Evolutionary conservation across 1,140 invertebrate species (phyloP).

Genomic region (Palaemon carinicauda): DNA sequence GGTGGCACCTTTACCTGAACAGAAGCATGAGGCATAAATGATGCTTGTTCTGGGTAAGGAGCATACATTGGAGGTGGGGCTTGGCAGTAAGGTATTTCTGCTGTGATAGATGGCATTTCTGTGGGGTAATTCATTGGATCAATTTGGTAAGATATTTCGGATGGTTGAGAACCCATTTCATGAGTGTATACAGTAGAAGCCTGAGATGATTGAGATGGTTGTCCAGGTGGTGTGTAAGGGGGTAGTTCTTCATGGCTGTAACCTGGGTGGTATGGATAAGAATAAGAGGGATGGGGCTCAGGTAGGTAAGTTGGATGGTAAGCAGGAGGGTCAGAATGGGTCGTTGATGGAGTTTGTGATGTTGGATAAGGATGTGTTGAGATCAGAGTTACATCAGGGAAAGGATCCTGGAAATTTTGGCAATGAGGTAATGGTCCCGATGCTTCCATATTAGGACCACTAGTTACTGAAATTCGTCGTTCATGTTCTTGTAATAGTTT

Average conservation of each 20-base stretch:
- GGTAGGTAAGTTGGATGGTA: conserved; percentile 54
- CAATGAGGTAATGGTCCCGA: background rate
- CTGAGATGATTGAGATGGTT: conserved; percentile 57
- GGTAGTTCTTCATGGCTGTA: conserved; percentile 58
- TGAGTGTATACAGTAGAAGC: conserved; percentile 58
- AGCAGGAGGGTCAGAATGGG: conserved; percentile 57
- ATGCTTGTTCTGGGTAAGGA: conserved; percentile 33
- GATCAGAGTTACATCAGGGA: conserved; percentile 50
- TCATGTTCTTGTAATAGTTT: conserved; percentile 72
- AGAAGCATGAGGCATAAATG: background rate
- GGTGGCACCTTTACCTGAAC: conserved; percentile 57
- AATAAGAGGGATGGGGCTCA: conserved; percentile 33
- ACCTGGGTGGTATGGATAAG: conserved; percentile 54
- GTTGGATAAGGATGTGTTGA: conserved; percentile 51
- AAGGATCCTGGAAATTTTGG: conserved; percentile 21
- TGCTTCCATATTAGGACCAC: background rate
- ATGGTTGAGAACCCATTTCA: conserved; percentile 48
- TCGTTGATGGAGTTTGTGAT: conserved; percentile 59
- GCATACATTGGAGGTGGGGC: conserved; percentile 50
- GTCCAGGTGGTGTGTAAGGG: conserved; percentile 54
- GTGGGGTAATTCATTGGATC: conserved; percentile 30
- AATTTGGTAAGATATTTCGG: conserved; percentile 44
- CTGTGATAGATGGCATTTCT: conserved; percentile 55
- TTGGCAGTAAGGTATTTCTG: conserved; percentile 48
- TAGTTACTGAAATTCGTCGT: conserved; percentile 62